A percentile compares a stretch with the other conserved stretches of the same genome.
Evolutionary conservation across 2,797 vertebrate species (phyloP).

Genomic region (Champsocephalus gunnari): DNA sequence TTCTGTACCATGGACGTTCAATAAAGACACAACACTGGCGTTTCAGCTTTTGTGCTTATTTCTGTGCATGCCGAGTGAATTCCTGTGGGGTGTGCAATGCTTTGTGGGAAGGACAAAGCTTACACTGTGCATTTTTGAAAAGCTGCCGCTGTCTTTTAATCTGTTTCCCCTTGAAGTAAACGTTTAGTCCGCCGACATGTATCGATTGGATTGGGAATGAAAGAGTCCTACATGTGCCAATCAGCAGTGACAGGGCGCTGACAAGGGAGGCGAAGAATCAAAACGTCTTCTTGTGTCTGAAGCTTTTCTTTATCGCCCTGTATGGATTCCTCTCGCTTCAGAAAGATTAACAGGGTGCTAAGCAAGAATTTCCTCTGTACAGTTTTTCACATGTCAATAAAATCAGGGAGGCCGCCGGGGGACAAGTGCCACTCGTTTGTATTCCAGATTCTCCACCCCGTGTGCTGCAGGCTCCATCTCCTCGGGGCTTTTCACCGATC

Average conservation of each 20-base stretch:
- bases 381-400: constrained; percentile 76
- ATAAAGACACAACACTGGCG: constrained; percentile 83
- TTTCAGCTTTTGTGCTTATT: constrained; percentile 79
- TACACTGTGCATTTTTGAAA: constrained; percentile 71
- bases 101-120: constrained; percentile 72
- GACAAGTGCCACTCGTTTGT: constrained; percentile 59
- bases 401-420: constrained; percentile 42
- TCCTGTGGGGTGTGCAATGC: constrained; percentile 55
- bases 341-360: constrained; percentile 70
- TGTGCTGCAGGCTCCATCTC: constrained; percentile 56
- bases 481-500: constrained; percentile 70
- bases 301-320: constrained; percentile 72
- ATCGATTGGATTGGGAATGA: constrained; percentile 69
- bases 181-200: constrained; percentile 62
- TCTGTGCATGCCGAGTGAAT: constrained; percentile 53
- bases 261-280: constrained; percentile 49
- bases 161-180: constrained; percentile 67
- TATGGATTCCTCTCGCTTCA: constrained; percentile 64
- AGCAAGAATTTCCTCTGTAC: constrained; percentile 66
- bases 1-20: constrained; percentile 81
- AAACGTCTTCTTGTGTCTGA: constrained; percentile 47
- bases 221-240: constrained; percentile 66
- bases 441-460: constrained; percentile 60
- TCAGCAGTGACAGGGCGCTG: constrained; percentile 57
- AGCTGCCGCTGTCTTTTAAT: constrained; percentile 67